A percentile compares a stretch with the other conserved stretches of the same genome.
Evolutionary conservation across 2,113 vertebrate genomes (phyloP).

Genomic region (Camelus bactrianus): DNA sequence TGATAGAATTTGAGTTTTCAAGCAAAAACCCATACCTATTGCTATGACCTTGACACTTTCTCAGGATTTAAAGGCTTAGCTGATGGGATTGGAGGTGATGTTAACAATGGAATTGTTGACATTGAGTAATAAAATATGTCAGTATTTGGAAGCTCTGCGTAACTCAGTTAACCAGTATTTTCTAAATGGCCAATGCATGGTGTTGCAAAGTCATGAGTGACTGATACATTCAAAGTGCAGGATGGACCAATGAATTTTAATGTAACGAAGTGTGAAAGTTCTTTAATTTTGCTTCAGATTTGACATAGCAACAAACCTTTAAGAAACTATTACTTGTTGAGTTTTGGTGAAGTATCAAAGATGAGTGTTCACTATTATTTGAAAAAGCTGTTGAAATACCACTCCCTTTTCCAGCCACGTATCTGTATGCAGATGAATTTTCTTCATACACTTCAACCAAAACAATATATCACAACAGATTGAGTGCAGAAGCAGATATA

Average conservation of each 20-base stretch:
- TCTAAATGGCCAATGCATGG: not conserved
- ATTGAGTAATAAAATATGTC: not conserved
- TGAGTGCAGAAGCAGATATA: too few species aligned
- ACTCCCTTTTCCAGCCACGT: too few species aligned
- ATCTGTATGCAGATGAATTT: too few species aligned
- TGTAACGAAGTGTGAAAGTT: not conserved
- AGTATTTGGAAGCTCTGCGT: not conserved
- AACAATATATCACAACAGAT: too few species aligned
- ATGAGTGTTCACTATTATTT: too few species aligned
- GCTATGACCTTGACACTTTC: not conserved
- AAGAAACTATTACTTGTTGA: too few species aligned
- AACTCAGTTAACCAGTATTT: not conserved
- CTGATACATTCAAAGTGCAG: not conserved
- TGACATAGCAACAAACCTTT: not conserved
- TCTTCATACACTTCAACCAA: too few species aligned
- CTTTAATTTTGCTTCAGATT: not conserved
- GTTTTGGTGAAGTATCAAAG: too few species aligned
- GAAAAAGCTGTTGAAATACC: too few species aligned
- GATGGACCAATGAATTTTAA: too few species aligned
- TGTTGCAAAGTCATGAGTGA: not conserved
- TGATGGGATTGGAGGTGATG: not conserved
- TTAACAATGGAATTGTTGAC: not conserved
- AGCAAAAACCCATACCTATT: not conserved
- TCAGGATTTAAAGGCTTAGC: not conserved
- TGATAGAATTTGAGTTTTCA: too few species aligned